Base-by-base conservation (phyloP, 2,888 invertebrate species). In the Apotomis betuletana region DNA sequence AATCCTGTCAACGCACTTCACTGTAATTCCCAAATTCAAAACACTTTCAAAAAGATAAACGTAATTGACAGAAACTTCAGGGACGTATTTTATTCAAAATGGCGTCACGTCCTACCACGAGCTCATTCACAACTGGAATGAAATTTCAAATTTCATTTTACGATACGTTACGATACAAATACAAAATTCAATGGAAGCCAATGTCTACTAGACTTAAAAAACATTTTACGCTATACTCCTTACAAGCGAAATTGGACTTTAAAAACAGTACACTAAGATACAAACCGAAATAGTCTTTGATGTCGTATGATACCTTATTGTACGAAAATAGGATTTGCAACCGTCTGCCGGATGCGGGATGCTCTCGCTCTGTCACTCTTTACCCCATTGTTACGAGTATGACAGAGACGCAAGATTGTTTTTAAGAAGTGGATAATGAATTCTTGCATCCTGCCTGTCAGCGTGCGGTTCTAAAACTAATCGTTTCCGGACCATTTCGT, bases 381-480 rank as follows among this genome's bases (percentile, higher is more conserved):
- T 49, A 0, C 12, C 6, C 6, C n/a, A 54, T 46, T 6, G 15
- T 15, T 49, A 27, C 44, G 75, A 12, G 77, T 65, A 75, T 75
- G 79, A 83, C 78, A 69, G 83, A 81, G 12, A 60, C 61, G 74
- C 77, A 64, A 62, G 75, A 77, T 80, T 82, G 83, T 84, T 87
- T 90, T 88, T 88, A 85, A 88, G 90, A 87, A 88, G 90, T 88
- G 86, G 60, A 90, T 90, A 90, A 90, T 89, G 88, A 87, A 84
- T 87, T 84, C 85, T 88, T 83, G 83, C 90, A 90, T 92, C 92
- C 90, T 88, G 89, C 83, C 86, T 90, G 90, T 90, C 91, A 90
- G 85, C 91, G 86, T 90, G 90, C 86, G 90, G 86, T 85, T 85
- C 86, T 88, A 88, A 89, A 90, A 92, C 90, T 89, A 91, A 92